Percentiles rank a stretch among this genome's conserved stretches.
Evolutionary conservation across 2,113 vertebrate genomes (phyloP).

Genomic region (Cepphus grylle): DNA sequence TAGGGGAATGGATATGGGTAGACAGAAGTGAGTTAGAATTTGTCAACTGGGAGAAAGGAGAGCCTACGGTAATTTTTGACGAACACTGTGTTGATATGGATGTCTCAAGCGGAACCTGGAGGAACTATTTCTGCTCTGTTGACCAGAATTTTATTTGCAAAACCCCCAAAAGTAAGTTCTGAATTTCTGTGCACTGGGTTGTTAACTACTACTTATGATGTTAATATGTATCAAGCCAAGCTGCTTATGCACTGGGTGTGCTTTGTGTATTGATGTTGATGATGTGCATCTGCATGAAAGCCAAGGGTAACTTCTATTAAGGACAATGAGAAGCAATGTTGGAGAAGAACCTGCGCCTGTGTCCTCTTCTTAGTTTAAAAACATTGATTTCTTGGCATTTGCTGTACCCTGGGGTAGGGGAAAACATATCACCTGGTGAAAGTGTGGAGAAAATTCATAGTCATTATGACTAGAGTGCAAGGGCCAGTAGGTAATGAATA

Average conservation of each 20-base stretch:
- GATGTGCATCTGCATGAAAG: neutral
- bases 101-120: constrained; percentile 81
- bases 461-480: neutral
- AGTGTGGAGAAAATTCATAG: neutral
- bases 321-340: neutral
- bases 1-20: constrained; percentile 85
- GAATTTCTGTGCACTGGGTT: neutral
- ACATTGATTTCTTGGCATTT: neutral
- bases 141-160: constrained; percentile 89
- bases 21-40: constrained; percentile 83
- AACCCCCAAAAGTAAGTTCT: constrained; percentile 84
- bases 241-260: neutral
- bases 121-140: constrained; percentile 72
- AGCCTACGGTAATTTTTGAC: constrained; percentile 47
- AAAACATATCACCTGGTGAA: neutral
- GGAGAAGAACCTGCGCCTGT: neutral
- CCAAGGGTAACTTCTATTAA: neutral
- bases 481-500: neutral
- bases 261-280: neutral
- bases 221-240: neutral
- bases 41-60: constrained; percentile 85
- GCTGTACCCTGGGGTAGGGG: neutral
- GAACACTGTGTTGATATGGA: constrained; percentile 79
- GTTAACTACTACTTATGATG: neutral
- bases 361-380: neutral